A percentile compares a stretch with the other conserved stretches of the same genome.
Conservation (phyloP, 2,797 vertebrate species). For the Cirrhinus molitorella region DNA sequence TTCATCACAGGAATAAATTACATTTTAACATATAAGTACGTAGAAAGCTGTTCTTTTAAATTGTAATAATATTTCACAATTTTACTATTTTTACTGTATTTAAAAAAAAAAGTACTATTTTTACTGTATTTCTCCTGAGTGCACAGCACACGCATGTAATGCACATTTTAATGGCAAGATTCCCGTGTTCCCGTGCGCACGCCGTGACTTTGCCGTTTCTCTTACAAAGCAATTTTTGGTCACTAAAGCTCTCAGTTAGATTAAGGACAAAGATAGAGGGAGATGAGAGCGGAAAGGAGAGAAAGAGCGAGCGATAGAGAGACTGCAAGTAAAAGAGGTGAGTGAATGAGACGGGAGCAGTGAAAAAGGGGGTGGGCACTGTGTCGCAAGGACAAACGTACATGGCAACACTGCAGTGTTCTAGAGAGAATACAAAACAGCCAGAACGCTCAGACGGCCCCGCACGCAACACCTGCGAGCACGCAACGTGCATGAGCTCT, state of each 20-base stretch:
- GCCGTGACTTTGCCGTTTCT: constrained; percentile 52
- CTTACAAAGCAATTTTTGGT: constrained; percentile 53
- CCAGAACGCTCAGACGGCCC: constrained; percentile 7
- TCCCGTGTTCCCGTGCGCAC: not conserved
- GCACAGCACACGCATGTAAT: not conserved
- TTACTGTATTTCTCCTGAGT: not conserved
- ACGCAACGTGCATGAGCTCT: not conserved
- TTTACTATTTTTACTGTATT: not conserved
- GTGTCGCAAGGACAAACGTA: constrained; percentile 72
- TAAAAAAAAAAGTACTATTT: not conserved
- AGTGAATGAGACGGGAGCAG: constrained; percentile 63
- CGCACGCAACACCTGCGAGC: not conserved
- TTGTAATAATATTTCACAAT: not conserved
- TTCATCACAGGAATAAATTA: not conserved
- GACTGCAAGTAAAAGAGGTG: constrained; percentile 47
- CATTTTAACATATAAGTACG: not conserved
- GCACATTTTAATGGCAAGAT: not conserved
- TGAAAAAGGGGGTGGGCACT: constrained; percentile 58
- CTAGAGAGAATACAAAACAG: constrained; percentile 71
- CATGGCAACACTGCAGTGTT: constrained; percentile 71
- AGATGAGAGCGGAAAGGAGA: not conserved
- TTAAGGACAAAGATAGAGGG: constrained; percentile 44
- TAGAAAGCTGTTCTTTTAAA: not conserved
- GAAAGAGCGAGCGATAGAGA: constrained; percentile 39
- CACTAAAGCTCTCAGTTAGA: constrained; percentile 53